phyloP scores from a whole-genome alignment of 2,113 vertebrate species.

The Apodemus speciosus region DNA sequence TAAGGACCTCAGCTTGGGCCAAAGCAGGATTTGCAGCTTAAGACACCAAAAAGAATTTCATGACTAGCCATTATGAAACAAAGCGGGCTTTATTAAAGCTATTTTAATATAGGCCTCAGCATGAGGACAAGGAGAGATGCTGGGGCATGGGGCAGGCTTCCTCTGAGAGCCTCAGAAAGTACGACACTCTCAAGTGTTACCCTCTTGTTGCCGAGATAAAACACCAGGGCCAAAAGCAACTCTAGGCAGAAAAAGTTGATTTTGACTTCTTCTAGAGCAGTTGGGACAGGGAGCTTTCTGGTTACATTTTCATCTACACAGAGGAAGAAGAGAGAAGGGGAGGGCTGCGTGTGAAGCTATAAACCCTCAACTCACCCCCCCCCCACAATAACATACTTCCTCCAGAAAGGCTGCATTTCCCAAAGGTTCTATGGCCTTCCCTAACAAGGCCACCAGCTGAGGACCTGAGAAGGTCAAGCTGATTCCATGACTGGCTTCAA shows the following conservation, averaged over 20 bases:
- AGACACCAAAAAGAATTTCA: background rate
- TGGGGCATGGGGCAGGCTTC: background rate
- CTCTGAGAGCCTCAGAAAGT: background rate
- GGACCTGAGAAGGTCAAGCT: background rate
- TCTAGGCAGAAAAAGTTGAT: background rate
- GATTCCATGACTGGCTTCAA: too few relatives aligned
- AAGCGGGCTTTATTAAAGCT: background rate
- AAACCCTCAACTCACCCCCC: background rate
- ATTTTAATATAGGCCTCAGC: background rate
- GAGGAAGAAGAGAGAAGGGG: background rate
- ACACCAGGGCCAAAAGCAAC: background rate
- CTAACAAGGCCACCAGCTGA: background rate
- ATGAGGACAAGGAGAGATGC: background rate
- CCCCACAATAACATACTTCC: background rate
- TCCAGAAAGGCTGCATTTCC: background rate
- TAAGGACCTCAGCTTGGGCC: background rate
- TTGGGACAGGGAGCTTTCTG: background rate
- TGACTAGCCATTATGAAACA: background rate
- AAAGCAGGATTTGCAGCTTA: background rate
- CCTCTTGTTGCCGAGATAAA: background rate
- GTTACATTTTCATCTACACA: background rate
- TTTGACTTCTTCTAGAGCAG: background rate
- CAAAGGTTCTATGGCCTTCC: background rate
- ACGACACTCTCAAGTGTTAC: background rate
- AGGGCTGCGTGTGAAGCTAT: background rate